Conservation (phyloP, 2,113 vertebrate species). For the Gobiocypris rarus region DNA sequence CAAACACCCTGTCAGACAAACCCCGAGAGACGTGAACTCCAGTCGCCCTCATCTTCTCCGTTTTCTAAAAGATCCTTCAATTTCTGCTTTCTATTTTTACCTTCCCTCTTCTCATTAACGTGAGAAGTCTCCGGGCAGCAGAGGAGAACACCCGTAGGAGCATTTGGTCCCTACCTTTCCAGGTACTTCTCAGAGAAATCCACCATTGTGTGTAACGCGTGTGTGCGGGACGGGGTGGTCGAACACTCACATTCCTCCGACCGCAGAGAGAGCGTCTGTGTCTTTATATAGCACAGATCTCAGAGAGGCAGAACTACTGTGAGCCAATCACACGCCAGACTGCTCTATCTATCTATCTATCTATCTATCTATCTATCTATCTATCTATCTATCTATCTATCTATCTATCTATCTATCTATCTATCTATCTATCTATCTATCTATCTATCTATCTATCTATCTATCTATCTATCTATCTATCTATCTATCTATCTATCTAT, state of each 20-base stretch:
- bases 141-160: slow-evolving; percentile 7
- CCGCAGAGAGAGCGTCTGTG: slow-evolving; percentile 60
- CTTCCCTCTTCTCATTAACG: slow-evolving; percentile 21
- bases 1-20: slow-evolving; percentile 32
- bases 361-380: too few species aligned
- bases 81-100: slow-evolving; percentile 11
- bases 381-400: too few species aligned
- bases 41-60: not conserved
- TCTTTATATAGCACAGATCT: slow-evolving; percentile 72
- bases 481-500: too few species aligned
- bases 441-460: too few species aligned
- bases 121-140: slow-evolving; percentile 49
- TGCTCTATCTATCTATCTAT: not conserved
- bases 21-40: slow-evolving; percentile 62
- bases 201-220: slow-evolving; percentile 80
- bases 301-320: slow-evolving; percentile 59
- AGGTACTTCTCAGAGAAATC: slow-evolving; percentile 88
- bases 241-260: slow-evolving; percentile 74
- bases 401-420: too few species aligned
- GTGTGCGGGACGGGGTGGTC: slow-evolving; percentile 54
- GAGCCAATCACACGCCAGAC: slow-evolving; percentile 73
- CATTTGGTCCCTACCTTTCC: slow-evolving; percentile 80
- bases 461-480: too few species aligned
- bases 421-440: accelerated
- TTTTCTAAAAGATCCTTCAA: not conserved